A percentile compares a stretch with the other conserved stretches of the same genome.
Evolutionary conservation across 2,888 invertebrate genomes (phyloP).

Genomic region (Melanargia galathea): DNA sequence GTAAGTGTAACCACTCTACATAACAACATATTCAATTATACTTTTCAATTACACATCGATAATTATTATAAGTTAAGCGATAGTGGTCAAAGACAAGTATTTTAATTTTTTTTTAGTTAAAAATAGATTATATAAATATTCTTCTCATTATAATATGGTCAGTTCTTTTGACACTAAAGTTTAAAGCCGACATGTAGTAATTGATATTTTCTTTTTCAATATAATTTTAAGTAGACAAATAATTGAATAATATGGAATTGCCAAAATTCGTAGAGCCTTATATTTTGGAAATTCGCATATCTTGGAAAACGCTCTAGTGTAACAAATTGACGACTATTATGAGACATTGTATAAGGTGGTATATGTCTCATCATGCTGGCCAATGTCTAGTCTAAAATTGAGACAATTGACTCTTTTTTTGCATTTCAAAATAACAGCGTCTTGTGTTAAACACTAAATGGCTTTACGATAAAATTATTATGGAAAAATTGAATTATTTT

Average conservation of each 20-base stretch:
- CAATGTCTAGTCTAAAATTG: neutral
- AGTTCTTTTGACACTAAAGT: constrained; percentile 27
- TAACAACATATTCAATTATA: neutral
- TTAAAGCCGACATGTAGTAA: constrained; percentile 25
- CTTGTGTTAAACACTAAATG: neutral
- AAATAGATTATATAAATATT: constrained; percentile 17
- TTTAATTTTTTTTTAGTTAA: constrained; percentile 1
- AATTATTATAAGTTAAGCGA: constrained; percentile 3
- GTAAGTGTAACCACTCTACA: neutral
- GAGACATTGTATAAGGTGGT: too few species aligned
- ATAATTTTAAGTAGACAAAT: neutral
- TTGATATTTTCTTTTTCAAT: constrained; percentile 14
- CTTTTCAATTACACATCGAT: constrained; percentile 17
- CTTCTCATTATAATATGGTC: constrained; percentile 6
- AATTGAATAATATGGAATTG: neutral
- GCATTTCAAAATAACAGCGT: neutral
- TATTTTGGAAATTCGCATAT: too few species aligned
- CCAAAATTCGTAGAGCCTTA: too few species aligned
- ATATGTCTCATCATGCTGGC: too few species aligned
- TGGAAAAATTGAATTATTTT: too few species aligned
- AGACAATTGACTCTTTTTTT: neutral
- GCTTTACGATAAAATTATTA: neutral
- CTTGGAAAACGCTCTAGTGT: too few species aligned
- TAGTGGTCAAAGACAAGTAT: constrained; percentile 20
- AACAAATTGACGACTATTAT: too few species aligned